Evolutionary conservation across 2,797 vertebrate species (phyloP), one percentile per base, ranked within the genome.

Genomic region (Setipinna tenuifilis): DNA sequence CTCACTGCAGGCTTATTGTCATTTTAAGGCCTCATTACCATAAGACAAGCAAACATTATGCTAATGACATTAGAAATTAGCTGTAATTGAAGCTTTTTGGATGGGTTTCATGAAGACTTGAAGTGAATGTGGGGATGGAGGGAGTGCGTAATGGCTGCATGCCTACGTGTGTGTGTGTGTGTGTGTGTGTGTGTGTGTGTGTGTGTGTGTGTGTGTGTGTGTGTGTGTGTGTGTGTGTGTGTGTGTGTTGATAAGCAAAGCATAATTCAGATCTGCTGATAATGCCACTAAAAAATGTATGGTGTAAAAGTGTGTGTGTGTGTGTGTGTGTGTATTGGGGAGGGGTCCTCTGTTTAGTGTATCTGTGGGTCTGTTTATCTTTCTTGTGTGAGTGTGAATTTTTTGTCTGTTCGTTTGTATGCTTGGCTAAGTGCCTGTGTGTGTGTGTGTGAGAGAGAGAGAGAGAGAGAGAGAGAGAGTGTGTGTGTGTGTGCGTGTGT

Each of bases 21-120:
- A 93, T 92, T 89, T 91, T 92, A 94, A 94, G 90, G 41, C 85
- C 87, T 93, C 90, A 94, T 95, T 95, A 93, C 89, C 93, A 93
- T 93, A 93, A 93, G 89, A 93, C 88, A 93, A 90, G 91, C 89
- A 92, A 91, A 94, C 91, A 92, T 88, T 90, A 93, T 92, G 92
- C 90, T 94, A 93, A 94, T 93, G 90, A 91, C 88, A 91, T 91
- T 92, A 90, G 90, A 93, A 93, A 94, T 93, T 85, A 94, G 90
- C 86, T 54, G 86, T 84, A 87, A 93, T 91, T 89, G 68, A 82
- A 88, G 89, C 89, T 87, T 91, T 82, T 87, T 85, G 89, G 90
- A 86, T n/a, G 17, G 54, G 84, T 88, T 84, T 89, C 87, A 85
- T 87, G 89, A 65, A 87, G 71, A 46, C 75, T 88, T 25, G 6